These are phyloP conservation scores for Petroica traversi DNA, from an alignment of 2,113 vertebrate species.

Conservation along the genomic window DNA sequence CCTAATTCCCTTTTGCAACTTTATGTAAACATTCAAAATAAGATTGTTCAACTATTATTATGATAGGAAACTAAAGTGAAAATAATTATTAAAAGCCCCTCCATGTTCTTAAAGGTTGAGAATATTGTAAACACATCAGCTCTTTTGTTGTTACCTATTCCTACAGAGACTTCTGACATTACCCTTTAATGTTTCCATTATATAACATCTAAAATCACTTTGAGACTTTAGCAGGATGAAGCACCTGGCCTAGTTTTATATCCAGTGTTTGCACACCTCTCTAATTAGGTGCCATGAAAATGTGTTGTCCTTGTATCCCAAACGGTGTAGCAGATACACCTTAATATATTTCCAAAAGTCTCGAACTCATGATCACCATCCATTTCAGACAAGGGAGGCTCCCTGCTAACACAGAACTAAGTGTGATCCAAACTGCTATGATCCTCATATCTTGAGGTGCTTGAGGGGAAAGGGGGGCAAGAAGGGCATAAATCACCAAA, in stretches of 20 bases:
- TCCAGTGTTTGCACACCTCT: background rate
- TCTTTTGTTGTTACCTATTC: slow-evolving; percentile 26
- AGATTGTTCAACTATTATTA: background rate
- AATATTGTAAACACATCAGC: background rate
- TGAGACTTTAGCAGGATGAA: background rate
- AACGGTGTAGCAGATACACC: background rate
- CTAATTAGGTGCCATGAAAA: background rate
- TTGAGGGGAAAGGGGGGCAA: background rate
- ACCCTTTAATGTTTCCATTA: slow-evolving; percentile 18
- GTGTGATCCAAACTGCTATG: background rate
- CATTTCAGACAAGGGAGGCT: background rate
- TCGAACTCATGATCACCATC: background rate
- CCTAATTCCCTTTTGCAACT: background rate
- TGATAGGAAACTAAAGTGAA: background rate
- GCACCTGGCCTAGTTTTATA: background rate
- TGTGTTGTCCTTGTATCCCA: background rate
- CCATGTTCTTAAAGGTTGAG: background rate
- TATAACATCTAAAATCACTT: background rate
- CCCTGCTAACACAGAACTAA: background rate
- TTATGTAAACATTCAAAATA: background rate
- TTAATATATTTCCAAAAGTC: background rate
- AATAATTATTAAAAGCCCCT: background rate
- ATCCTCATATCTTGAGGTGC: background rate
- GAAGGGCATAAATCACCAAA: background rate
- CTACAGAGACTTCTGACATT: slow-evolving; percentile 31